phyloP scores from a whole-genome alignment of 2,888 invertebrate species.

The Amorpha juglandis region DNA sequence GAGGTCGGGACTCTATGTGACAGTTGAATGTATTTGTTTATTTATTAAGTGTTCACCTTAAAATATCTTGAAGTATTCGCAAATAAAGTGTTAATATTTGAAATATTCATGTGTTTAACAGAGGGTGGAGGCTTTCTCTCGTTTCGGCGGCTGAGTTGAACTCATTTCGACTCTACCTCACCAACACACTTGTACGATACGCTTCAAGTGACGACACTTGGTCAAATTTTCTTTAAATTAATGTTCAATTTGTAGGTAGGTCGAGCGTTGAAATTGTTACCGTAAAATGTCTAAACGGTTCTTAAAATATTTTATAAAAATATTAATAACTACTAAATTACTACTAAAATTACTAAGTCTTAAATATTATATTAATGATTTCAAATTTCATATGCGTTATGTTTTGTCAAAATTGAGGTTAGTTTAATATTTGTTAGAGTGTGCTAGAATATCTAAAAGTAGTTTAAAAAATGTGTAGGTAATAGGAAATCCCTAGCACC shows the following conservation, averaged over 20 bases:
- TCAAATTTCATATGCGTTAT: neutral
- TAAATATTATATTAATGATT: neutral
- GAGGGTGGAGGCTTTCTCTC: constrained; percentile 77
- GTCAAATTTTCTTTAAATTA: constrained; percentile 3
- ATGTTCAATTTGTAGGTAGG: neutral
- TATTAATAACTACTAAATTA: no score
- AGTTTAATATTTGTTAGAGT: no score
- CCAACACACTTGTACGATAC: constrained; percentile 35
- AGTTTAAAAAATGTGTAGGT: neutral
- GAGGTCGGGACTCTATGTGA: no score
- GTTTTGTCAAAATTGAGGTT: neutral
- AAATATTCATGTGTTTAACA: constrained; percentile 63
- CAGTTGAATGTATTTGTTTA: no score
- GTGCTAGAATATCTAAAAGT: no score
- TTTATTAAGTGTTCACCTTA: constrained; percentile 18
- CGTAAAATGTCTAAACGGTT: neutral
- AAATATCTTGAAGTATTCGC: constrained; percentile 9
- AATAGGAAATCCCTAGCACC: neutral
- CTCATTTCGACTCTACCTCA: constrained; percentile 60
- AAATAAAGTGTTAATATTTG: constrained; percentile 49
- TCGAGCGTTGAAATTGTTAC: neutral
- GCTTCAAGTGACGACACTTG: constrained; percentile 26
- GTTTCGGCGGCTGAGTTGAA: constrained; percentile 53
- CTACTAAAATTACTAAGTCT: neutral
- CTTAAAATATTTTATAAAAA: neutral